Conservation (phyloP, 2,113 vertebrate genomes). For the Entosphenus tridentatus region DNA sequence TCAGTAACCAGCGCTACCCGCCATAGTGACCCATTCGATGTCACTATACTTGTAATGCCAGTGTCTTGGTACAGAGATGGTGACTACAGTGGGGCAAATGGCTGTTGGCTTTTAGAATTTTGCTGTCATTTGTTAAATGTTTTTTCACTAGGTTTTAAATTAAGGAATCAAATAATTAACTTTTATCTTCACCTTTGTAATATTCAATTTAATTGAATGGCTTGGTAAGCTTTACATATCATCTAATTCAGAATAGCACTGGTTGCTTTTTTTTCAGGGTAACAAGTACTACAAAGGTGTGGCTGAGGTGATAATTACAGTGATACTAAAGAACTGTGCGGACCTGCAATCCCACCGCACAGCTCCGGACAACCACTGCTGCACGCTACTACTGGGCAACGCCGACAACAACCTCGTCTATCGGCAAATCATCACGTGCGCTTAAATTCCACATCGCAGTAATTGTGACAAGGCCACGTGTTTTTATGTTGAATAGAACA, state of each 20-base stretch:
- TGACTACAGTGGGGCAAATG: too few species aligned
- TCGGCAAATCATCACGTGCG: conserved; percentile 49
- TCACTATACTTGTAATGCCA: too few species aligned
- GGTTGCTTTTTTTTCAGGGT: too few species aligned
- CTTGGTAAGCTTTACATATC: conserved; percentile 19
- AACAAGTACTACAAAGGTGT: neutral
- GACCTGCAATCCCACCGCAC: conserved; percentile 52
- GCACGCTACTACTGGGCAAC: conserved; percentile 54
- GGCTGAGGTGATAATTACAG: conserved; percentile 53
- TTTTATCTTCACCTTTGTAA: conserved; percentile 13
- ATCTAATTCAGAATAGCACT: too few species aligned
- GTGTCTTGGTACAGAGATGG: too few species aligned
- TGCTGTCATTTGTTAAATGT: conserved; percentile 8
- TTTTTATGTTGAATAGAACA: too few species aligned
- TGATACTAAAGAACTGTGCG: conserved; percentile 51
- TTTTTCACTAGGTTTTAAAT: conserved; percentile 9
- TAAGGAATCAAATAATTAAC: neutral
- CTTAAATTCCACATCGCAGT: neutral
- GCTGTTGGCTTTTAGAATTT: conserved; percentile 5
- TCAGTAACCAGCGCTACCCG: too few species aligned
- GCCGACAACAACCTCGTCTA: conserved; percentile 57
- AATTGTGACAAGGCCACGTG: neutral
- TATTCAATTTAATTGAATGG: conserved; percentile 28
- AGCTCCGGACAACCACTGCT: conserved; percentile 42
- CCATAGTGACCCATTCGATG: too few species aligned